These are phyloP conservation scores for Pedicia rivosa DNA, from an alignment of 2,888 invertebrate species.

Conservation along the genomic window DNA sequence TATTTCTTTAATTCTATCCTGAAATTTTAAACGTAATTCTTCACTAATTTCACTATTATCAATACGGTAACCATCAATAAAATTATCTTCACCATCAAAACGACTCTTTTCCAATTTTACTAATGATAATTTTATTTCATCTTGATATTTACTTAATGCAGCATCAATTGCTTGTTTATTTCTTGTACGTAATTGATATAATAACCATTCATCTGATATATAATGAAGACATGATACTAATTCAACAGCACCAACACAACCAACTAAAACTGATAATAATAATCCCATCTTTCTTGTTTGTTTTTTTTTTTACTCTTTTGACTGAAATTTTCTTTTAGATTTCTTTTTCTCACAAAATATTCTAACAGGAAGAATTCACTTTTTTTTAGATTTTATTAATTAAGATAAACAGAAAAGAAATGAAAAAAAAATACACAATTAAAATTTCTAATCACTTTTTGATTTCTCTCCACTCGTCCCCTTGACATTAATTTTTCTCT, in stretches of 20 bases:
- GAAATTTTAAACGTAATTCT: conserved; percentile 5
- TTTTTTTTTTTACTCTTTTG: too few species aligned
- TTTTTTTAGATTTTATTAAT: too few species aligned
- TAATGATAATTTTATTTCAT: conserved; percentile 19
- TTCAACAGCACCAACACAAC: conserved; percentile 60
- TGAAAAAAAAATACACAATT: too few species aligned
- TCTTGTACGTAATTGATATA: conserved; percentile 3
- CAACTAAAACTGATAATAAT: conserved; percentile 53
- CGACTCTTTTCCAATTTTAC: conserved; percentile 18
- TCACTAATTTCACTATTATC: conserved; percentile 6
- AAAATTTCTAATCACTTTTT: too few species aligned
- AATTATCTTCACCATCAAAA: conserved; percentile 16
- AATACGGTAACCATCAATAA: conserved; percentile 27
- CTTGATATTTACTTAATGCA: conserved; percentile 13
- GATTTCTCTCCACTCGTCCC: too few species aligned
- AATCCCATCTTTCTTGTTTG: conserved; percentile 1
- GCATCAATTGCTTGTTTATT: neutral
- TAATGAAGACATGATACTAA: conserved; percentile 13
- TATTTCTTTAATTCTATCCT: conserved; percentile 9
- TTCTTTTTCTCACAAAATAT: too few species aligned
- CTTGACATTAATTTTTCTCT: too few species aligned
- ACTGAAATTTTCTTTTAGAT: too few species aligned
- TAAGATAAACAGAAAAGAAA: too few species aligned
- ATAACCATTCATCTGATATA: conserved; percentile 6
- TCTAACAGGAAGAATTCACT: too few species aligned